These are phyloP conservation scores for Rhagologus leucostigma DNA, from an alignment of 2,113 vertebrate genomes.

Conservation along the genomic window DNA sequence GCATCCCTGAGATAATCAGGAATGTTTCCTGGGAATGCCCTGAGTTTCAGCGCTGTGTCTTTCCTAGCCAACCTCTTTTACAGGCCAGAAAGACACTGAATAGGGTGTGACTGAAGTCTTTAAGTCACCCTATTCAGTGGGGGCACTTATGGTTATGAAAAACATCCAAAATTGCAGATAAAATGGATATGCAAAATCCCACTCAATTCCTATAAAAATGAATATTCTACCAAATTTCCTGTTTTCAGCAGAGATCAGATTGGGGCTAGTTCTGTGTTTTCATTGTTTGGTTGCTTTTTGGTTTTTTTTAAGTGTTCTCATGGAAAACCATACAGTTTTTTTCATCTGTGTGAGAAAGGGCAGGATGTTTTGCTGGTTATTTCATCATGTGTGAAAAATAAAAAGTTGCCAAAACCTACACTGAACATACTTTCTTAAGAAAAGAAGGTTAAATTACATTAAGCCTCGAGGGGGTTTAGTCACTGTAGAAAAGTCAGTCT, in stretches of 20 bases:
- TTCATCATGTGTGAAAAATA: slow-evolving; percentile 18
- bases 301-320: background rate
- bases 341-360: slow-evolving; percentile 5
- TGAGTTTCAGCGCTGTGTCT: background rate
- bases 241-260: background rate
- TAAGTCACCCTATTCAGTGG: background rate
- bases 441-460: slow-evolving; percentile 14
- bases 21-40: background rate
- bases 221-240: background rate
- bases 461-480: slow-evolving; percentile 41
- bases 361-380: slow-evolving; percentile 57
- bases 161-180: background rate
- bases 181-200: background rate
- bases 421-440: slow-evolving; percentile 20
- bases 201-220: background rate
- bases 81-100: background rate
- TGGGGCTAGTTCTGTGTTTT: background rate
- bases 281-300: background rate
- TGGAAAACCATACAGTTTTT: background rate
- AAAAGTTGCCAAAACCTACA: slow-evolving; percentile 25
- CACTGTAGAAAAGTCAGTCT: background rate
- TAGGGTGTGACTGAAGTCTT: background rate
- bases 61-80: background rate
- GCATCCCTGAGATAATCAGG: background rate
- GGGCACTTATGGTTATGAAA: background rate